Conservation (phyloP, 2,888 invertebrate genomes). For the Acanthosepion pharaonis region DNA sequence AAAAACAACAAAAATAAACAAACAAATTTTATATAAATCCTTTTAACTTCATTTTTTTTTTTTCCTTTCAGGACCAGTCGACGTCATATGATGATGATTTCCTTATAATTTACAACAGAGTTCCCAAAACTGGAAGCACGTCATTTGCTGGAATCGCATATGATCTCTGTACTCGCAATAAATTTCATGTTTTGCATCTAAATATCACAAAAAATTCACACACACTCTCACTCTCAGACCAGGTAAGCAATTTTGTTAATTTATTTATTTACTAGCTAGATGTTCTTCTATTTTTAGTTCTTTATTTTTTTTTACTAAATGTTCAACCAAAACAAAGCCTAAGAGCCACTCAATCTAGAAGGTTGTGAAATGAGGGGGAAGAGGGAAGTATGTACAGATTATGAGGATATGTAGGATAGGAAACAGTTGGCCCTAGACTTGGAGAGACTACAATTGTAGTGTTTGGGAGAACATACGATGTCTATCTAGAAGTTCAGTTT, state of each 20-base stretch:
- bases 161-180: constrained; percentile 84
- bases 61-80: constrained; percentile 53
- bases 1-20: too few relatives aligned
- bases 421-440: too few relatives aligned
- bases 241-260: constrained; percentile 77
- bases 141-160: constrained; percentile 94
- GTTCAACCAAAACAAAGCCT: too few relatives aligned
- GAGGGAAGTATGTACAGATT: too few relatives aligned
- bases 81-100: constrained; percentile 61
- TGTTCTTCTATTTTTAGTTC: background rate
- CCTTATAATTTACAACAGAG: constrained; percentile 92
- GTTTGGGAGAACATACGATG: too few relatives aligned
- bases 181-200: constrained; percentile 91
- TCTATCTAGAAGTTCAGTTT: too few relatives aligned
- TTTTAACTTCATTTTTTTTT: background rate
- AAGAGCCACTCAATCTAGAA: too few relatives aligned
- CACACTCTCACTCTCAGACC: constrained; percentile 93
- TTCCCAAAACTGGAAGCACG: constrained; percentile 97
- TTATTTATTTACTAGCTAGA: background rate
- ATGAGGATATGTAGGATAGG: too few relatives aligned
- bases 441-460: too few relatives aligned
- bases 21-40: too few relatives aligned
- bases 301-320: too few relatives aligned
- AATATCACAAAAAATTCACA: constrained; percentile 97
- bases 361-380: too few relatives aligned